Base-by-base conservation (phyloP, 2,113 vertebrate species). In the Mohoua ochrocephala region DNA sequence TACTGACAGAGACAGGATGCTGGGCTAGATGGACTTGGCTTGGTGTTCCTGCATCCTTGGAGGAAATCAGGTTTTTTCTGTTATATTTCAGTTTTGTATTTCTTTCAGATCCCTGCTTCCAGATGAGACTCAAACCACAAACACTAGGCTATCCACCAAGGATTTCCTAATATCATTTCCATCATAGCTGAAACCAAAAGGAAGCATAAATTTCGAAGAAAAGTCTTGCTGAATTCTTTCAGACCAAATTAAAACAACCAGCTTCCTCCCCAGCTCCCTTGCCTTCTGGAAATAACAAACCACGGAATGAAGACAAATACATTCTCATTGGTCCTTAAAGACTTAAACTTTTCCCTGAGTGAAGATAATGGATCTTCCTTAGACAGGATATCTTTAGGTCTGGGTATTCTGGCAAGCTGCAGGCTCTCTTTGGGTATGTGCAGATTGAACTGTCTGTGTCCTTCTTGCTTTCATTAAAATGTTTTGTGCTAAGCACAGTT, bases 141-240 rank as follows among this genome's bases (percentile, higher is more conserved):
- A 54, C 75, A 84, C 71, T 83, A 74, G 42, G 22, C 83, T 96
- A 91, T 71, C 70, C 94, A 91, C 91, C 30, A 87, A 91, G 87
- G 95, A 90, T 73, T 96, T 86, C 90, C 91, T 90, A 86, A 93
- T 90, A 74, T 88, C 8, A 84, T 95, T 96, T 96, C 93, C 71
- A 86, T 90, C 52, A 47, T 52, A 92, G 64, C 56, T 88, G 85
- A 88, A 86, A 75, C 37, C 42, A 92, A 74, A 85, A 90, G 64
- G 87, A 92, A 81, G 52, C 47, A 90, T 90, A 93, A 65, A 90
- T 96, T 87, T 93, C 0, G 1, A 84, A 50, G 39, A 76, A 52
- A 77, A 67, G 30, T 85, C 63, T 93, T 85, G 27, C 56, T 88
- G 87, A 86, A 93, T 91, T 94, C 59, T 93, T 91, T 95, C 91